A percentile compares a stretch with the other conserved stretches of the same genome.
phyloP scores from a whole-genome alignment of 2,888 invertebrate species.

The Hermodice carunculata region DNA sequence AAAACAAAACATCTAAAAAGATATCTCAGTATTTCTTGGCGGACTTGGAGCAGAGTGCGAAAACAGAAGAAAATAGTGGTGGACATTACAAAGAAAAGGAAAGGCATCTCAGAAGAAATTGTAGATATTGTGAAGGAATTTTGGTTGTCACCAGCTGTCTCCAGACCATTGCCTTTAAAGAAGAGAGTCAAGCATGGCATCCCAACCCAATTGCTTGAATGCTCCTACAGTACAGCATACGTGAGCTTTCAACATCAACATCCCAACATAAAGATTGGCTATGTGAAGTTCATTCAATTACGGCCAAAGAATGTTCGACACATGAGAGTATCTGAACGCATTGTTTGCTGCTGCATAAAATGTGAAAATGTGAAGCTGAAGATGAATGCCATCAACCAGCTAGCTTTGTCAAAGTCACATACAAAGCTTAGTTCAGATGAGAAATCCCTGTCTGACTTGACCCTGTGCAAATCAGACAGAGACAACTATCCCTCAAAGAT shows the following conservation, averaged over 20 bases:
- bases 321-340: not conserved
- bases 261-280: conserved; percentile 4
- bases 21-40: too few species aligned
- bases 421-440: not conserved
- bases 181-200: too few species aligned
- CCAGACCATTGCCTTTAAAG: too few species aligned
- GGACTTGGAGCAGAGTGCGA: too few species aligned
- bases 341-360: not conserved
- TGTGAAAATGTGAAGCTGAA: conserved; percentile 5
- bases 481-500: not conserved
- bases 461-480: not conserved
- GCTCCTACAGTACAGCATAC: conserved; percentile 1
- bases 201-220: too few species aligned
- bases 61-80: too few species aligned
- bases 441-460: not conserved
- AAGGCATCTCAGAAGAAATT: too few species aligned
- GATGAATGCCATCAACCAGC: not conserved
- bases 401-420: too few species aligned
- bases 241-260: not conserved
- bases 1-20: too few species aligned
- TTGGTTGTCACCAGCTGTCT: too few species aligned
- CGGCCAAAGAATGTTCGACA: not conserved
- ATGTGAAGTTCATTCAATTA: not conserved
- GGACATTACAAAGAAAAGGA: too few species aligned
- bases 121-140: too few species aligned